These are phyloP conservation scores for Leptinotarsa haldemani DNA, from an alignment of 2,888 invertebrate genomes.

Conservation along the genomic window DNA sequence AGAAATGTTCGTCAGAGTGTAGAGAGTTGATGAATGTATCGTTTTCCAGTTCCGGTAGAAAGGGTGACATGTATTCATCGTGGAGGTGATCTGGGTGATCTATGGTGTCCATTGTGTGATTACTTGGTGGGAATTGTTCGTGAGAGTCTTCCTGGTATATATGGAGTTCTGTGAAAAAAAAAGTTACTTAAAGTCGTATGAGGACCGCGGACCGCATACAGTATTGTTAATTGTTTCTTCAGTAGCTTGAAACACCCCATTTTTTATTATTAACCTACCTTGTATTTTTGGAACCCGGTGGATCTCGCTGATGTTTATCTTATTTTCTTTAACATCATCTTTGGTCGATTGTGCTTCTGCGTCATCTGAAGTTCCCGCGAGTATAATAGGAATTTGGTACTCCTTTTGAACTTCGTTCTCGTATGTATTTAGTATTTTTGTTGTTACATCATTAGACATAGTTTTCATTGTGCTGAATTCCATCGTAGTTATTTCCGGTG, in stretches of 20 bases:
- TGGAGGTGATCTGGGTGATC: constrained; percentile 46
- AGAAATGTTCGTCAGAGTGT: constrained; percentile 66
- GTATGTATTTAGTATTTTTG: constrained; percentile 6
- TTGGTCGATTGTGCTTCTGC: not conserved
- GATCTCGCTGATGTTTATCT: constrained; percentile 22
- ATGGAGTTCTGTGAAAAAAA: constrained; percentile 30
- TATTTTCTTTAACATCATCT: not conserved
- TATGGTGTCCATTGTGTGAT: constrained; percentile 38
- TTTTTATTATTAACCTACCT: constrained; percentile 25
- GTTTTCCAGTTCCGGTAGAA: constrained; percentile 75
- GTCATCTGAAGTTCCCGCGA: constrained; percentile 1
- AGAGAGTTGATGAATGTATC: constrained; percentile 71
- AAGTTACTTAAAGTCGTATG: not conserved
- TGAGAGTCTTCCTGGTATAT: constrained; percentile 15
- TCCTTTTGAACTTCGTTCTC: constrained; percentile 16
- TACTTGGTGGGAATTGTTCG: constrained; percentile 6
- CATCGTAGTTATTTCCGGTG: not conserved
- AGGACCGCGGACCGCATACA: too few relatives aligned
- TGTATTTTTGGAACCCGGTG: constrained; percentile 40
- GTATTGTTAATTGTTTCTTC: not conserved
- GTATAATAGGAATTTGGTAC: constrained; percentile 10
- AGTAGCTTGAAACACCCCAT: too few relatives aligned
- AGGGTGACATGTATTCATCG: constrained; percentile 73
- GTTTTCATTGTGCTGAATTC: not conserved
- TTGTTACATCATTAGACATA: not conserved